A percentile compares a stretch with the other conserved stretches of the same genome.
Conservation (phyloP, 2,888 invertebrate genomes). For the Melanchra persicariae region DNA sequence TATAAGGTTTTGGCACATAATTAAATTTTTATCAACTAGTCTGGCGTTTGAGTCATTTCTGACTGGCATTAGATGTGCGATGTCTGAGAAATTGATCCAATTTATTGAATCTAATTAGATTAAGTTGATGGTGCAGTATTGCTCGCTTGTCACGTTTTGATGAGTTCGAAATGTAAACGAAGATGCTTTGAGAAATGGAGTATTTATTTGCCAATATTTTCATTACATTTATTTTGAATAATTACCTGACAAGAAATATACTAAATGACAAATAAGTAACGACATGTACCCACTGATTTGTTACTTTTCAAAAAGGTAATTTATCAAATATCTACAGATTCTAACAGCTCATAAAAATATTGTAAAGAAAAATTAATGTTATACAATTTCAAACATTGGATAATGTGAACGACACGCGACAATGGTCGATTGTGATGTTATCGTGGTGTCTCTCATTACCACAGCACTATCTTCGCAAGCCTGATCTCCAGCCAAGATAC, state of each 20-base stretch:
- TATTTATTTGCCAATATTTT: conserved; percentile 22
- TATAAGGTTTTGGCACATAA: conserved; percentile 86
- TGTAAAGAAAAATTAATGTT: conserved; percentile 35
- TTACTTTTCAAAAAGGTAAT: conserved; percentile 36
- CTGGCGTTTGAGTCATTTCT: conserved; percentile 72
- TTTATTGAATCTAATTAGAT: conserved; percentile 37
- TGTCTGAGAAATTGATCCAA: conserved; percentile 39
- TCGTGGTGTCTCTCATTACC: conserved; percentile 70
- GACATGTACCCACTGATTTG: conserved; percentile 35
- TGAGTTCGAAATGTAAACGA: conserved; percentile 6
- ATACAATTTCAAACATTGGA: conserved; percentile 46
- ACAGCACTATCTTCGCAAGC: conserved; percentile 65
- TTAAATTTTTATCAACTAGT: conserved; percentile 80
- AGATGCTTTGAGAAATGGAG: neutral
- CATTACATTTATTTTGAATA: conserved; percentile 31
- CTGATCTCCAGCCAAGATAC: conserved; percentile 73
- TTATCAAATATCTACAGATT: conserved; percentile 31
- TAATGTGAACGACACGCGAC: conserved; percentile 72
- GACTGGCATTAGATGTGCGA: conserved; percentile 35
- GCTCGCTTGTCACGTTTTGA: conserved; percentile 5
- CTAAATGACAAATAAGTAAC: conserved; percentile 20
- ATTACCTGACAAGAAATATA: conserved; percentile 29
- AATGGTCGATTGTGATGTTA: conserved; percentile 73
- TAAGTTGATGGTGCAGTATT: neutral
- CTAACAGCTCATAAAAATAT: conserved; percentile 22